phyloP scores from a whole-genome alignment of 2,113 vertebrate genomes.

The Chauna torquata region DNA sequence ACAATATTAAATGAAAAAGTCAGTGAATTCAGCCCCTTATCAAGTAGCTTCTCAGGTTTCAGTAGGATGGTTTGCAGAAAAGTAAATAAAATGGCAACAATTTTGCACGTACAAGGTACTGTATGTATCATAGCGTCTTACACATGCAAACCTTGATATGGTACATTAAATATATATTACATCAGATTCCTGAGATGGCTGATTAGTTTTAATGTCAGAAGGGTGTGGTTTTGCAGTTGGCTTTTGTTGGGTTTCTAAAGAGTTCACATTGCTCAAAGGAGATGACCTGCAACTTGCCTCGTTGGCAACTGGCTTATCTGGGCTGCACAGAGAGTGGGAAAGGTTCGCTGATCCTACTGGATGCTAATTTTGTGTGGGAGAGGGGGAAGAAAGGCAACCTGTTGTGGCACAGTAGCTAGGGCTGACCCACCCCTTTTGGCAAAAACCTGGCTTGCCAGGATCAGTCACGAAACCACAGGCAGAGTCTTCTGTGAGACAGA shows the following conservation, averaged over 20 bases:
- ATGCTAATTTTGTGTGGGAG: not conserved
- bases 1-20: not conserved
- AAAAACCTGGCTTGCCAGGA: fast-evolving
- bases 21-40: not conserved
- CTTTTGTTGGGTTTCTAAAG: not conserved
- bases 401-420: not conserved
- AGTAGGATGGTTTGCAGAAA: not conserved
- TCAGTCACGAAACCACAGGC: not conserved
- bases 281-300: not conserved
- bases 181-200: not conserved
- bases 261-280: not conserved
- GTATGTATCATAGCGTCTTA: not conserved
- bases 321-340: not conserved
- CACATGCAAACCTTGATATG: not conserved
- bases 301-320: not conserved
- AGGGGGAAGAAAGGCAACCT: not conserved
- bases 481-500: not conserved
- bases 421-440: not conserved
- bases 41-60: not conserved
- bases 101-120: not conserved
- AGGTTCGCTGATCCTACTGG: not conserved
- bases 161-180: not conserved
- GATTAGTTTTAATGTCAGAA: not conserved
- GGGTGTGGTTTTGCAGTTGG: not conserved
- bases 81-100: not conserved